Conservation (phyloP, 1,140 invertebrate species). For the Drepana arcuata region DNA sequence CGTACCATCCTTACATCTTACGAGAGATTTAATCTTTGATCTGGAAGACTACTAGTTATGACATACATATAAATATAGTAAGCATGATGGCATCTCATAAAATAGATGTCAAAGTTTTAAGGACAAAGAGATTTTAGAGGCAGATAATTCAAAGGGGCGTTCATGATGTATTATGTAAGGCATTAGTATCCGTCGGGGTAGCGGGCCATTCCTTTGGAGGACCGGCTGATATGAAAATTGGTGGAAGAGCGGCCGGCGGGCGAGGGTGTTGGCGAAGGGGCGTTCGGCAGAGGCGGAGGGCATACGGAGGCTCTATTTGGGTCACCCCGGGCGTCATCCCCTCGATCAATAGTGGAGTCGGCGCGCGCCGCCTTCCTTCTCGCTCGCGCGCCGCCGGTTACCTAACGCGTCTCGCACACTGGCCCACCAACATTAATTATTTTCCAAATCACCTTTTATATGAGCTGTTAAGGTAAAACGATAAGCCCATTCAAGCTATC, state of each 20-base stretch:
- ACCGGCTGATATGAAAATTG: conserved; percentile 66
- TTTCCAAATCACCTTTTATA: conserved; percentile 35
- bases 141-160: conserved; percentile 28
- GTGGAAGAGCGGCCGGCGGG: conserved; percentile 41
- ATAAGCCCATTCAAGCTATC: conserved; percentile 4
- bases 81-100: no score
- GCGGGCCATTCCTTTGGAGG: conserved; percentile 49
- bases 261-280: conserved; percentile 23
- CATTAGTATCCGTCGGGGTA: conserved; percentile 37
- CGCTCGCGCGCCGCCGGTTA: conserved; percentile 42
- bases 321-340: conserved; percentile 67
- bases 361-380: conserved; percentile 57
- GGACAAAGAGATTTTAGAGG: conserved; percentile 31
- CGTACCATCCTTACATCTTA: no score
- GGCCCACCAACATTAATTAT: conserved; percentile 52
- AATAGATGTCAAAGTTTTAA: conserved; percentile 22
- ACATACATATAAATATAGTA: no score
- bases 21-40: no score
- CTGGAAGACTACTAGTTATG: no score
- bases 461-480: conserved; percentile 24
- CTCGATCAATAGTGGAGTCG: conserved; percentile 60
- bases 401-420: conserved; percentile 49
- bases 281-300: conserved; percentile 28
- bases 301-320: conserved; percentile 64
- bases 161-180: conserved; percentile 47